Conservation (phyloP, 1,140 invertebrate species). For the Heliothis virescens region DNA sequence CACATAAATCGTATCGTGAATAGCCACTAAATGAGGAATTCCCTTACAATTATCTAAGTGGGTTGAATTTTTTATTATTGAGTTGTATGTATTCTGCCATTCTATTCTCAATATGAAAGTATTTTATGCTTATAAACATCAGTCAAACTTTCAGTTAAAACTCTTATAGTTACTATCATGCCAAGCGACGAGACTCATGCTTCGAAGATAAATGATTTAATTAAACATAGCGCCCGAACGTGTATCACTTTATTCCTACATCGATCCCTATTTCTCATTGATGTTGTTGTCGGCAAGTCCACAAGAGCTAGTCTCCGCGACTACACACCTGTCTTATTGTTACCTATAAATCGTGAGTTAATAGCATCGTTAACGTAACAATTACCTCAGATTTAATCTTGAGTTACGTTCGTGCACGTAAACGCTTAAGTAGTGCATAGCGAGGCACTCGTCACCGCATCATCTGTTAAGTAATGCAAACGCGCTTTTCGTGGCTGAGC, state of each 20-base stretch:
- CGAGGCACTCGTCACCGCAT: conserved; percentile 60
- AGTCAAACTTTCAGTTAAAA: neutral
- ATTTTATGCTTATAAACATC: neutral
- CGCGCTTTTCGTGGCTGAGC: conserved; percentile 40
- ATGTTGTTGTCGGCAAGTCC: conserved; percentile 53
- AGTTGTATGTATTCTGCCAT: neutral
- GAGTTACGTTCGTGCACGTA: conserved; percentile 65
- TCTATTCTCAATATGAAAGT: neutral
- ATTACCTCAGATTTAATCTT: conserved; percentile 68
- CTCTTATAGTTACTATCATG: neutral
- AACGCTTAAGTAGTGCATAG: conserved; percentile 65
- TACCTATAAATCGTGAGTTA: conserved; percentile 60
- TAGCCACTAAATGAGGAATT: conserved; percentile 9
- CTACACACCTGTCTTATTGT: conserved; percentile 59
- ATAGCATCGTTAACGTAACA: conserved; percentile 63
- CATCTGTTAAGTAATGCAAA: conserved; percentile 65
- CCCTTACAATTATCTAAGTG: conserved; percentile 5
- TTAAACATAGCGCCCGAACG: conserved; percentile 60
- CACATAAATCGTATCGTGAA: conserved; percentile 60
- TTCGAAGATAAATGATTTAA: conserved; percentile 66
- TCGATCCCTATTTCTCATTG: conserved; percentile 68
- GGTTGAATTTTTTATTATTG: neutral
- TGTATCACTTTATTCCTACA: conserved; percentile 72
- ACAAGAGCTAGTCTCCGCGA: conserved; percentile 39
- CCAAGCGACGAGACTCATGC: neutral